Conservation (phyloP, 2,113 vertebrate species). For the Probosciger aterrimus region DNA sequence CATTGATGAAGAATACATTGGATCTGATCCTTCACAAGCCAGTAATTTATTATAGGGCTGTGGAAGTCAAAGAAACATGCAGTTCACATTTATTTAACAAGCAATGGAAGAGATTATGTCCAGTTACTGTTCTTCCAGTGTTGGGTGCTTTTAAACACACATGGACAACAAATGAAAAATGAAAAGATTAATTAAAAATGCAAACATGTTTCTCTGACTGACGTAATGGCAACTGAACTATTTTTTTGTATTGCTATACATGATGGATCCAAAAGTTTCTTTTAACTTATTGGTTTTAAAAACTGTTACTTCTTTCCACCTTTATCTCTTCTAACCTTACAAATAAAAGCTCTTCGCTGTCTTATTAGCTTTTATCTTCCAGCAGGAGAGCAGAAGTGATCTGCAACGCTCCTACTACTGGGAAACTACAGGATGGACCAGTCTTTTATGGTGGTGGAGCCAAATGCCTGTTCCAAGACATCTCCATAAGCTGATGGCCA, state of each 20-base stretch:
- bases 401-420: neutral
- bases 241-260: neutral
- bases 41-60: neutral
- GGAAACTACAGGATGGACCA: neutral
- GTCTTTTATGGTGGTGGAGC: neutral
- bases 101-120: neutral
- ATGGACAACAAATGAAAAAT: neutral
- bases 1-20: slow-evolving; percentile 13
- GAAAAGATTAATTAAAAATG: neutral
- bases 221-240: neutral
- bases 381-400: neutral
- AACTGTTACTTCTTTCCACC: neutral
- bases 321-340: neutral
- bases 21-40: neutral
- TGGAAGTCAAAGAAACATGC: neutral
- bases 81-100: neutral
- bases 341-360: neutral
- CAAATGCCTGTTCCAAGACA: neutral
- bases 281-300: neutral
- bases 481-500: neutral
- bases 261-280: neutral
- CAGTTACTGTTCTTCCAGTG: neutral
- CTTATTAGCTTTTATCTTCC: neutral
- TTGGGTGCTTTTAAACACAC: neutral
- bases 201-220: neutral